Percentiles rank a stretch among this genome's conserved stretches.
Evolutionary conservation across 2,797 vertebrate genomes (phyloP).

Genomic region (Enteromius viviparus): DNA sequence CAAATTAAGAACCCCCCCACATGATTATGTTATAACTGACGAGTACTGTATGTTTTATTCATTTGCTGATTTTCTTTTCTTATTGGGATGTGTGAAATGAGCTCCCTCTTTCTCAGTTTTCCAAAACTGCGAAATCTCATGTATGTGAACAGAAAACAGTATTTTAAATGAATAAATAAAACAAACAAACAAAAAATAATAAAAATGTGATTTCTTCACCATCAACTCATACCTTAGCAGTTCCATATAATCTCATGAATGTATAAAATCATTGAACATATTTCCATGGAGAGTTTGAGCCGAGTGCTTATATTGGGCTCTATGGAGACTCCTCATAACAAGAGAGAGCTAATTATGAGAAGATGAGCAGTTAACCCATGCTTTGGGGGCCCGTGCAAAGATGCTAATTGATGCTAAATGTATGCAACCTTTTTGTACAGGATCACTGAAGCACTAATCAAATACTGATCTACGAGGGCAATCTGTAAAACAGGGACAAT

Average conservation of each 20-base stretch:
- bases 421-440: slow-evolving; percentile 54
- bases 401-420: slow-evolving; percentile 60
- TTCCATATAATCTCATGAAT: background rate
- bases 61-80: too few relatives aligned
- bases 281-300: slow-evolving; percentile 1
- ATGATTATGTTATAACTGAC: too few relatives aligned
- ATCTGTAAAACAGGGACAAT: slow-evolving; percentile 68
- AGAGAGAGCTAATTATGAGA: slow-evolving; percentile 54
- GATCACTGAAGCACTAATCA: slow-evolving; percentile 64
- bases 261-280: background rate
- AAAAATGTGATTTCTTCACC: background rate
- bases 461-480: slow-evolving; percentile 68
- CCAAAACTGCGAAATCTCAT: too few relatives aligned
- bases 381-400: slow-evolving; percentile 19
- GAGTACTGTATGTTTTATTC: too few relatives aligned
- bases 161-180: too few relatives aligned
- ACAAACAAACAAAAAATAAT: too few relatives aligned
- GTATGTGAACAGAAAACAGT: too few relatives aligned
- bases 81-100: too few relatives aligned
- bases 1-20: too few relatives aligned
- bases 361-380: slow-evolving; percentile 56
- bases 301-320: slow-evolving; percentile 22
- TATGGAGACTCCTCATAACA: slow-evolving; percentile 39
- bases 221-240: background rate
- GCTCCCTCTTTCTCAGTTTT: too few relatives aligned